Percentiles rank a stretch among this genome's conserved stretches.
Evolutionary conservation across 2,113 vertebrate species (phyloP).

Genomic region (Garra rufa): DNA sequence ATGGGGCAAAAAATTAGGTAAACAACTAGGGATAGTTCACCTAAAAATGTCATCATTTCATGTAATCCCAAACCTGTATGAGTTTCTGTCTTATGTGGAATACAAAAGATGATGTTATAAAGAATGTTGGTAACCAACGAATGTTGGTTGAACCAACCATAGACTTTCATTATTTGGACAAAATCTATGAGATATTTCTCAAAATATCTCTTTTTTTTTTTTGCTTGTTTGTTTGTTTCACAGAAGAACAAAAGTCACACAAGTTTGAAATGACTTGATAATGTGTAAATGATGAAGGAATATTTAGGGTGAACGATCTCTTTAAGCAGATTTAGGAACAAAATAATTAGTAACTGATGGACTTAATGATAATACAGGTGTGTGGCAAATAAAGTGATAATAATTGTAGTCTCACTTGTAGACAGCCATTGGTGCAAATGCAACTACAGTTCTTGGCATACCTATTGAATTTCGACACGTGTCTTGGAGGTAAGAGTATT

Average conservation of each 20-base stretch:
- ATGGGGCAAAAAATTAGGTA: not conserved
- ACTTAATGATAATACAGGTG: not conserved
- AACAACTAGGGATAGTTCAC: not conserved
- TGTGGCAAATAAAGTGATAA: not conserved
- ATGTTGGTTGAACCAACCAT: not conserved
- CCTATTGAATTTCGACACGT: slow-evolving; percentile 79
- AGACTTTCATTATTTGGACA: not conserved
- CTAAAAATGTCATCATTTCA: not conserved
- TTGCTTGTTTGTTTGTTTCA: too few species aligned
- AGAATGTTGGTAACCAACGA: too few species aligned
- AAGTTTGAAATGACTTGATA: not conserved
- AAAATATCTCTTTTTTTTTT: not conserved
- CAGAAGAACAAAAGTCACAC: not conserved
- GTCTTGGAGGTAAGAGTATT: slow-evolving; percentile 76
- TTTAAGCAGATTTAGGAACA: not conserved
- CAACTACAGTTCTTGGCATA: slow-evolving; percentile 76
- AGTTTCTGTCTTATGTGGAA: not conserved
- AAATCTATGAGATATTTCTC: not conserved
- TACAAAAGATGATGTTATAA: not conserved
- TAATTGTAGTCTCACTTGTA: slow-evolving; percentile 51
- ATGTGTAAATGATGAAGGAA: not conserved
- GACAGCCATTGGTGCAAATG: slow-evolving; percentile 79
- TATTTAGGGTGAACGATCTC: not conserved
- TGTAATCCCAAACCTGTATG: not conserved
- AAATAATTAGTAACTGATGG: not conserved